Conservation (phyloP, 2,113 vertebrate genomes). For the Bucco capensis region DNA sequence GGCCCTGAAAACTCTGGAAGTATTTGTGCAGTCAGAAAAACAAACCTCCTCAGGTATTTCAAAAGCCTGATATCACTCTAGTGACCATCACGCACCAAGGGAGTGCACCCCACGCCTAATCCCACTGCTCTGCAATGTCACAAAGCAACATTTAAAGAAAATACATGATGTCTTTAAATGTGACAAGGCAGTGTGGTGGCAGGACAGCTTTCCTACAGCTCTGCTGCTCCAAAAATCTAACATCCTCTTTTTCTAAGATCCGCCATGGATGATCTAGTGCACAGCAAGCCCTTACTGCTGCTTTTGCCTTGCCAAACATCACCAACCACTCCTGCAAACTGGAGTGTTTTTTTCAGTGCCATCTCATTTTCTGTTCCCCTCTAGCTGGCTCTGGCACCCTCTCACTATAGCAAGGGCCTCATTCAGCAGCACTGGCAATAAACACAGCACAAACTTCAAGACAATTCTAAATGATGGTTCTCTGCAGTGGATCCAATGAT, state of each 20-base stretch:
- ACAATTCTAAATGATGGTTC: background rate
- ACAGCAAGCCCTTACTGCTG: background rate
- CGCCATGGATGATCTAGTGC: fast-evolving
- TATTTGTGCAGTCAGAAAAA: background rate
- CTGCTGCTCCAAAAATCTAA: background rate
- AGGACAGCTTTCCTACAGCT: background rate
- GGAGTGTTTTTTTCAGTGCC: background rate
- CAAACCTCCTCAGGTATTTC: background rate
- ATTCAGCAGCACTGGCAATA: fast-evolving
- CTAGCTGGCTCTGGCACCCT: background rate
- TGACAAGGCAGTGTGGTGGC: background rate
- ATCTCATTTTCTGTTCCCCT: background rate
- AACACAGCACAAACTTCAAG: background rate
- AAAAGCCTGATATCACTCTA: background rate
- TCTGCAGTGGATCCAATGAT: fast-evolving
- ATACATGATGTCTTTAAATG: fast-evolving
- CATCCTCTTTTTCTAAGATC: background rate
- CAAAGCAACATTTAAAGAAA: background rate
- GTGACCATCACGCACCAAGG: fast-evolving
- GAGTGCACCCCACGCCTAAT: background rate
- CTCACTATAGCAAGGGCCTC: background rate
- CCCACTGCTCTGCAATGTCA: fast-evolving
- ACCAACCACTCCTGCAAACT: background rate
- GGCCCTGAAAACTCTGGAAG: background rate
- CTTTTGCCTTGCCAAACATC: background rate